These are phyloP conservation scores for Parnassius glacialis DNA, from an alignment of 2,888 invertebrate species.

Conservation along the genomic window DNA sequence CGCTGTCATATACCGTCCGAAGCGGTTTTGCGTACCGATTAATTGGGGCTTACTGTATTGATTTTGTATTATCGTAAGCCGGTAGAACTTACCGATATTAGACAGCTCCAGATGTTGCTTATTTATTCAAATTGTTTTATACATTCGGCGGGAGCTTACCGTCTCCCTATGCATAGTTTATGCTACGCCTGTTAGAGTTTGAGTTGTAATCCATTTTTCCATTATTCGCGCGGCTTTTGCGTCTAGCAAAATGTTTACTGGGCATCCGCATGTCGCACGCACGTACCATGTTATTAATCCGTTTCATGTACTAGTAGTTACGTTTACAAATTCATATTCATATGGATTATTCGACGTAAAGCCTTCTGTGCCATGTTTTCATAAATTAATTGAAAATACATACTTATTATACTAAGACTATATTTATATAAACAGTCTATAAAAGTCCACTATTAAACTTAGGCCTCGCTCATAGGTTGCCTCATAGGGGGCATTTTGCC, in stretches of 20 bases:
- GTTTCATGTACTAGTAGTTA: conserved; percentile 18
- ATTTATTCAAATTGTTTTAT: conserved; percentile 54
- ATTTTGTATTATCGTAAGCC: conserved; percentile 74
- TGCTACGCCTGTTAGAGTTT: conserved; percentile 29
- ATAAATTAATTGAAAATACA: conserved; percentile 12
- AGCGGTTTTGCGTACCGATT: conserved; percentile 61
- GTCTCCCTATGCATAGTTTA: conserved; percentile 36
- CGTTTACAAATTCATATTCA: conserved; percentile 22
- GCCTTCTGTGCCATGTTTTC: conserved; percentile 3
- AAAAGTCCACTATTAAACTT: too few species aligned
- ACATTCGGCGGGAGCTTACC: conserved; percentile 31
- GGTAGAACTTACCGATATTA: conserved; percentile 57
- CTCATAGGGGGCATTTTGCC: too few species aligned
- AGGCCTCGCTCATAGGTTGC: too few species aligned
- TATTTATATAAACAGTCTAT: too few species aligned
- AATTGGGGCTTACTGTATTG: conserved; percentile 71
- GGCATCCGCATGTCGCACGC: conserved; percentile 7
- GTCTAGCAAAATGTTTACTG: conserved; percentile 22
- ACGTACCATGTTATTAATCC: conserved; percentile 10
- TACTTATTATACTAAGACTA: too few species aligned
- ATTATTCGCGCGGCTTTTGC: conserved; percentile 25
- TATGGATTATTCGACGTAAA: conserved; percentile 16
- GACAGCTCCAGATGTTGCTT: conserved; percentile 52
- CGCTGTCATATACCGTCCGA: conserved; percentile 40
- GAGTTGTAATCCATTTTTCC: conserved; percentile 30